A percentile compares a stretch with the other conserved stretches of the same genome.
These are phyloP conservation scores for Delia radicum DNA, from an alignment of 1,140 invertebrate genomes.

Conservation along the genomic window DNA sequence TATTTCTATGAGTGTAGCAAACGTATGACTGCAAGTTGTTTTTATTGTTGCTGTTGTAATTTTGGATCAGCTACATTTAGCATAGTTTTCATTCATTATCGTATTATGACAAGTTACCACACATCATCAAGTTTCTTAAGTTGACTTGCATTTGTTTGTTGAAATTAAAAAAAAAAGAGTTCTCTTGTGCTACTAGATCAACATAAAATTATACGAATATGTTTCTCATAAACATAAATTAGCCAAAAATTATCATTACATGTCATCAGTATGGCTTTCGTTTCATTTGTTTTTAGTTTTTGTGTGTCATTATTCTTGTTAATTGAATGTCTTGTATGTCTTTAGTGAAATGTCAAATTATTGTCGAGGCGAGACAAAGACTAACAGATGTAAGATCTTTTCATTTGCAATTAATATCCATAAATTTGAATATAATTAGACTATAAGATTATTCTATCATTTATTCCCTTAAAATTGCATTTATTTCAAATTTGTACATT, in stretches of 20 bases:
- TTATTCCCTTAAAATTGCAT: not conserved
- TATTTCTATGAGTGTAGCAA: too few relatives aligned
- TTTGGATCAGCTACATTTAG: not conserved
- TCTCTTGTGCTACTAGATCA: not conserved
- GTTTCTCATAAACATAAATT: conserved; percentile 13
- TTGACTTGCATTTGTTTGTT: not conserved
- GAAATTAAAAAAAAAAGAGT: too few relatives aligned
- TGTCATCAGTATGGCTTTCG: conserved; percentile 10
- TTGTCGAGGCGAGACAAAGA: conserved; percentile 10
- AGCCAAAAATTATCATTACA: conserved; percentile 22
- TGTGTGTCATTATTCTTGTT: not conserved
- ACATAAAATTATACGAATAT: not conserved
- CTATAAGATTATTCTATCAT: not conserved
- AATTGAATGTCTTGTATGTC: conserved; percentile 18
- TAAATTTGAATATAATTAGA: conserved; percentile 5
- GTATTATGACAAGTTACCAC: conserved; percentile 12
- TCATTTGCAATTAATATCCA: not conserved
- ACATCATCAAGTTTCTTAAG: not conserved
- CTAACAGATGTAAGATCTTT: conserved; percentile 16
- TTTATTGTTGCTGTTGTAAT: conserved; percentile 2
- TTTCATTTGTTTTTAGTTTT: not conserved
- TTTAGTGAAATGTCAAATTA: conserved; percentile 24
- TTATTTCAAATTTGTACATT: too few relatives aligned
- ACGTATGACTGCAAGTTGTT: not conserved
- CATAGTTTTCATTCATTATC: conserved; percentile 18